Percentiles rank a stretch among this genome's conserved stretches.
phyloP scores from a whole-genome alignment of 2,797 vertebrate species.

The Poecilia gillii region DNA sequence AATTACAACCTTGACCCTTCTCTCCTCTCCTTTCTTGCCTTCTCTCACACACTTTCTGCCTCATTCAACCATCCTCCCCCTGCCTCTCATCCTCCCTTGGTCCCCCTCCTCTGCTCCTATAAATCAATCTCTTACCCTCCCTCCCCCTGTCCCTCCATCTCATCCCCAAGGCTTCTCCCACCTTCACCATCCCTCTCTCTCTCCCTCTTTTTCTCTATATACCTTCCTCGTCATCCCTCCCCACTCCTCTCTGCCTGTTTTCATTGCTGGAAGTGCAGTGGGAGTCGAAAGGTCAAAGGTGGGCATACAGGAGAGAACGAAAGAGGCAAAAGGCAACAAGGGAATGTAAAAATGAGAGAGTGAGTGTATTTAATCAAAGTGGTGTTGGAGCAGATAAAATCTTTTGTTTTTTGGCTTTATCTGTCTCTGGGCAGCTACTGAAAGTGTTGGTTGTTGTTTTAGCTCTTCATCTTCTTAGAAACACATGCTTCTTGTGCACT shows the following conservation, averaged over 20 bases:
- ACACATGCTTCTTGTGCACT: background rate
- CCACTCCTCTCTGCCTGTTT: conserved; percentile 65
- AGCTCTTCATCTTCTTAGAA: conserved; percentile 16
- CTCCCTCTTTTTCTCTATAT: conserved; percentile 39
- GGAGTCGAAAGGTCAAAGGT: conserved; percentile 77
- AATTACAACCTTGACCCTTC: conserved; percentile 85
- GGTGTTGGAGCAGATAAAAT: conserved; percentile 52
- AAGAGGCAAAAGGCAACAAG: conserved; percentile 58
- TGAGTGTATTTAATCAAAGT: conserved; percentile 74
- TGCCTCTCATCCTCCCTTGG: conserved; percentile 73
- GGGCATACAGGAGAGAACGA: conserved; percentile 62
- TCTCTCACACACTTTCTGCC: conserved; percentile 71
- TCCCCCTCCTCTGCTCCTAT: conserved; percentile 76
- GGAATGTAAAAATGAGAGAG: conserved; percentile 69
- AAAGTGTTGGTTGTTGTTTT: conserved; percentile 18
- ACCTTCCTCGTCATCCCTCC: conserved; percentile 58
- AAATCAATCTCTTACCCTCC: conserved; percentile 76
- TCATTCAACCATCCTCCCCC: conserved; percentile 71
- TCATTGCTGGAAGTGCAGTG: conserved; percentile 71
- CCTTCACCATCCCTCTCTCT: conserved; percentile 35
- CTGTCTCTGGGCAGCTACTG: conserved; percentile 19
- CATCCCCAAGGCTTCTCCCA: conserved; percentile 47
- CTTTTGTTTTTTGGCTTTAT: conserved; percentile 23
- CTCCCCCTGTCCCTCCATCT: conserved; percentile 32
- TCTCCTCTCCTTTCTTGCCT: conserved; percentile 63